Conservation (phyloP, 2,888 invertebrate species). For the Eumacrocentrus americanus region DNA sequence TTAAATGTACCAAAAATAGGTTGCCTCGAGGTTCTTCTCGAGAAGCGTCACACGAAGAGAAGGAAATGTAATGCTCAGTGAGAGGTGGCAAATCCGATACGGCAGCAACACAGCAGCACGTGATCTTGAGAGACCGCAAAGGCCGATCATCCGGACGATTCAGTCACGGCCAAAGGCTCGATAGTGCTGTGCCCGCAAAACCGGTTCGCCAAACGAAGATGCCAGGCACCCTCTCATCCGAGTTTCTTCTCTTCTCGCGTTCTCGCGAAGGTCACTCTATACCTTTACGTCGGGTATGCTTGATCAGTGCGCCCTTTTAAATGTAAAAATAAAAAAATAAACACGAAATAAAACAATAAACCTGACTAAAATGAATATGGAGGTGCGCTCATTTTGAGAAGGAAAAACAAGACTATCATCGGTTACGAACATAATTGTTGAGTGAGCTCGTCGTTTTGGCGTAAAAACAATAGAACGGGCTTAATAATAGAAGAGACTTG, state of each 20-base stretch:
- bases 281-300: slow-evolving; percentile 5
- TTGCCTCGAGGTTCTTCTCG: background rate
- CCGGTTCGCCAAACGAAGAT: slow-evolving; percentile 34
- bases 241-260: slow-evolving; percentile 24
- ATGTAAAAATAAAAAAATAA: slow-evolving; percentile 2
- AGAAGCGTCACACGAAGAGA: background rate
- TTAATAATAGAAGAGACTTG: background rate
- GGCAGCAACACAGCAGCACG: slow-evolving; percentile 26
- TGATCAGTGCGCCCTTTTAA: slow-evolving; percentile 3
- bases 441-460: background rate
- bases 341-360: background rate
- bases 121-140: slow-evolving; percentile 26
- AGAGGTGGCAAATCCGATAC: slow-evolving; percentile 21
- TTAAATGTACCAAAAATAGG: background rate
- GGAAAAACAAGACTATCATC: slow-evolving; percentile 2
- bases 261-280: slow-evolving; percentile 20
- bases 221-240: slow-evolving; percentile 28
- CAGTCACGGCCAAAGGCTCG: slow-evolving; percentile 22
- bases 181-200: slow-evolving; percentile 27
- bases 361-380: background rate
- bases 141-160: slow-evolving; percentile 24
- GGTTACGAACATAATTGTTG: background rate
- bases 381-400: background rate
- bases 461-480: background rate
- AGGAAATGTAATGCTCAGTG: background rate